A percentile compares a stretch with the other conserved stretches of the same genome.
These are phyloP conservation scores for Uloborus diversus DNA, from an alignment of 1,140 invertebrate genomes.

Conservation along the genomic window DNA sequence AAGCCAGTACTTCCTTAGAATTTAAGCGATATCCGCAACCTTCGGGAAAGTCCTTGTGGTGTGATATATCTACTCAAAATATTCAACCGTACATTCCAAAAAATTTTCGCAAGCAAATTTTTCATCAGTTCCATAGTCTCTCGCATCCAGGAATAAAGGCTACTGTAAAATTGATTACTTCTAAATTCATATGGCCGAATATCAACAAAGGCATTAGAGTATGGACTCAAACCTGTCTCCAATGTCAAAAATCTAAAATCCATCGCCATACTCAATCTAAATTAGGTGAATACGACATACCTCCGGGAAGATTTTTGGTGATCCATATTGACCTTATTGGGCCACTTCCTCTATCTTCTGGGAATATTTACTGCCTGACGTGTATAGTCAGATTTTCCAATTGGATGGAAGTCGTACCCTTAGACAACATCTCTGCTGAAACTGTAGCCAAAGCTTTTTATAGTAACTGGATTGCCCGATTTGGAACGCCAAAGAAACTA, in stretches of 20 bases:
- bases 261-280: background rate
- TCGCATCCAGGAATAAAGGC: conserved; percentile 9
- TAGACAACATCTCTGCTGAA: background rate
- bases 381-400: conserved; percentile 65
- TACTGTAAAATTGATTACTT: conserved; percentile 15
- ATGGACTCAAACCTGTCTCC: background rate
- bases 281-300: conserved; percentile 63
- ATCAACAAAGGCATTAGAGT: background rate
- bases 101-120: background rate
- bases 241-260: background rate
- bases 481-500: conserved; percentile 11
- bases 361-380: conserved; percentile 64
- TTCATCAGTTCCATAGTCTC: conserved; percentile 2
- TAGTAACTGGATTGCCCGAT: background rate
- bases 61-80: background rate
- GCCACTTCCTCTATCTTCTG: conserved; percentile 63
- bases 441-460: background rate
- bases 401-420: background rate
- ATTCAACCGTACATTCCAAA: background rate
- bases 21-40: background rate
- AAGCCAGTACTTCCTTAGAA: background rate
- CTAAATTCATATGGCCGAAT: conserved; percentile 2
- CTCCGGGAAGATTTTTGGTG: no score
- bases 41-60: background rate
- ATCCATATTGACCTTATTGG: no score